A percentile compares a stretch with the other conserved stretches of the same genome.
Conservation (phyloP, 1,140 invertebrate genomes). For the Camponotus pennsylvanicus region DNA sequence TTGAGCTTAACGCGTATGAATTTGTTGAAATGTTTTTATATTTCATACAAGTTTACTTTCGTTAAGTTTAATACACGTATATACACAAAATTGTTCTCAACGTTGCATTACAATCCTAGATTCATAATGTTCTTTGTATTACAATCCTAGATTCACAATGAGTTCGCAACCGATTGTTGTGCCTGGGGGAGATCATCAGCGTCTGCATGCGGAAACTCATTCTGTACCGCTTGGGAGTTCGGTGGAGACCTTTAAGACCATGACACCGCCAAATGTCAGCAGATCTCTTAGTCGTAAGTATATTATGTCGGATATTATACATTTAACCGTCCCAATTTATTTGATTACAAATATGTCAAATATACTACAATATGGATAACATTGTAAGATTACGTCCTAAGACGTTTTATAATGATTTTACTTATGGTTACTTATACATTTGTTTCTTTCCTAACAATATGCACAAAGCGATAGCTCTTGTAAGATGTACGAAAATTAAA, state of each 20-base stretch:
- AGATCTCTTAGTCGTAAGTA: slow-evolving; percentile 81
- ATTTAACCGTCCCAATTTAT: slow-evolving; percentile 9
- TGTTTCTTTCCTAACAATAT: not conserved
- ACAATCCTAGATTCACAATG: slow-evolving; percentile 73
- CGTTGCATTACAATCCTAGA: slow-evolving; percentile 10
- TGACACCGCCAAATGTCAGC: slow-evolving; percentile 83
- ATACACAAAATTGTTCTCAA: too few species aligned
- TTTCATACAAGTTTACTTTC: not conserved
- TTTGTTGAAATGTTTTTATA: not conserved
- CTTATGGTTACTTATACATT: not conserved
- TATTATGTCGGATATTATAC: slow-evolving; percentile 4
- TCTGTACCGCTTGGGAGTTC: slow-evolving; percentile 78
- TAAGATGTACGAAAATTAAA: not conserved
- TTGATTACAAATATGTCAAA: not conserved
- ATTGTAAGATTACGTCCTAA: slow-evolving; percentile 7
- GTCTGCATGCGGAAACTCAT: slow-evolving; percentile 78
- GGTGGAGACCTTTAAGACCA: slow-evolving; percentile 79
- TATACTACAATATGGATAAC: not conserved
- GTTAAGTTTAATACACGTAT: too few species aligned
- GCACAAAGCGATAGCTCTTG: not conserved
- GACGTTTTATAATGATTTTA: not conserved
- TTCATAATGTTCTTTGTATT: slow-evolving; percentile 69
- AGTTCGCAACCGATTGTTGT: slow-evolving; percentile 84
- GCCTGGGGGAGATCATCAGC: slow-evolving; percentile 80
- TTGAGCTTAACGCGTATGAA: too few species aligned